Conservation (phyloP, 2,888 invertebrate genomes). For the Linnaemya vulpina region DNA sequence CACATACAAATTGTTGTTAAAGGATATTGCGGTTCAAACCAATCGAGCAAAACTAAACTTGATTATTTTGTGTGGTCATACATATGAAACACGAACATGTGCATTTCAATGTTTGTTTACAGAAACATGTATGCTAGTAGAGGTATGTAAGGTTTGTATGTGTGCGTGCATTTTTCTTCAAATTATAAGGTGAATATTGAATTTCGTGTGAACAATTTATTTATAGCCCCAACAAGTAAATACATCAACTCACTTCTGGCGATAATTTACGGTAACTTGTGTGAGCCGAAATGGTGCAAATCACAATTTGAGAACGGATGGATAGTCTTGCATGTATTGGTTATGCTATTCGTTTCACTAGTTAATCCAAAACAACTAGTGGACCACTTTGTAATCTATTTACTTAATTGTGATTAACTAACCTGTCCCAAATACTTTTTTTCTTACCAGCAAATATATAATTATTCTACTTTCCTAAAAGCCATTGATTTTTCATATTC, state of each 20-base stretch:
- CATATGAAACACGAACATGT: neutral
- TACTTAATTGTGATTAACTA: too few species aligned
- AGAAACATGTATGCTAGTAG: neutral
- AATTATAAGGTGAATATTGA: conserved; percentile 60
- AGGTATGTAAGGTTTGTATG: conserved; percentile 60
- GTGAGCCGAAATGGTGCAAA: neutral
- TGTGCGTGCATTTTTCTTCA: conserved; percentile 45
- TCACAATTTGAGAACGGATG: neutral
- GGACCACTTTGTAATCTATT: too few species aligned
- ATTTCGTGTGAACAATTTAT: conserved; percentile 22
- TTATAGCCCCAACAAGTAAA: conserved; percentile 20
- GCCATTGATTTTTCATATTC: too few species aligned
- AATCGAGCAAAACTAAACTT: conserved; percentile 82
- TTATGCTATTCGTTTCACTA: too few species aligned
- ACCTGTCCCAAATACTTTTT: too few species aligned
- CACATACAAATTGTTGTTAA: conserved; percentile 79
- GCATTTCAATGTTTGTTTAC: neutral
- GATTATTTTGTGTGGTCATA: conserved; percentile 81
- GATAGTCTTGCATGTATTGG: too few species aligned
- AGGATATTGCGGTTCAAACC: conserved; percentile 80
- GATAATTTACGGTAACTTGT: neutral
- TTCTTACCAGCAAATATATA: too few species aligned
- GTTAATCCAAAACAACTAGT: too few species aligned
- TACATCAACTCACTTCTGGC: neutral
- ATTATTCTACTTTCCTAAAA: too few species aligned